These are phyloP conservation scores for Galendromus occidentalis DNA, from an alignment of 1,140 invertebrate genomes.

Conservation along the genomic window DNA sequence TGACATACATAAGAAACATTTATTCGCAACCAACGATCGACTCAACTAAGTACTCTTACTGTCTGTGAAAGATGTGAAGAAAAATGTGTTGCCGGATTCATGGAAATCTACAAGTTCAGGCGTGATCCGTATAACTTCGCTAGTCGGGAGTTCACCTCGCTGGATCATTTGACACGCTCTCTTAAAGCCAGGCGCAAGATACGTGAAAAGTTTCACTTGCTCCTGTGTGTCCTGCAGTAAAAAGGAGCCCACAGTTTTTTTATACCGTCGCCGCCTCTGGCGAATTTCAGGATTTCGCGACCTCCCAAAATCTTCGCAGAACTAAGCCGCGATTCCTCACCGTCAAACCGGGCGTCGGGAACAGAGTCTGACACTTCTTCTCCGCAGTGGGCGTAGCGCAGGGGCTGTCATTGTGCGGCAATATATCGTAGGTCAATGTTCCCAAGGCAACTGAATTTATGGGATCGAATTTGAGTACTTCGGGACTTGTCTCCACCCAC, in stretches of 20 bases:
- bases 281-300: too few species aligned
- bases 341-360: neutral
- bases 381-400: neutral
- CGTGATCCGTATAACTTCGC: neutral
- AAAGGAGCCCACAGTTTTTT: neutral
- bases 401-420: neutral
- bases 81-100: neutral
- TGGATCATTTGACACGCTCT: neutral
- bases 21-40: too few species aligned
- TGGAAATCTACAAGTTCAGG: neutral
- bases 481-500: neutral
- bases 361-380: neutral
- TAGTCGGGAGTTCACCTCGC: neutral
- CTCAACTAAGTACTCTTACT: too few species aligned
- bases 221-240: neutral
- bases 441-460: neutral
- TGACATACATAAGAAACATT: too few species aligned
- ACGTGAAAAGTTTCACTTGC: neutral
- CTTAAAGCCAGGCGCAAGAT: neutral
- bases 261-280: too few species aligned
- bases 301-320: too few species aligned
- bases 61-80: neutral
- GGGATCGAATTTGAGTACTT: neutral
- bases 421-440: slow-evolving; percentile 1
- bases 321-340: too few species aligned